Evolutionary conservation across 1,140 invertebrate species (phyloP).

Genomic region (Drosophila equinoxialis): DNA sequence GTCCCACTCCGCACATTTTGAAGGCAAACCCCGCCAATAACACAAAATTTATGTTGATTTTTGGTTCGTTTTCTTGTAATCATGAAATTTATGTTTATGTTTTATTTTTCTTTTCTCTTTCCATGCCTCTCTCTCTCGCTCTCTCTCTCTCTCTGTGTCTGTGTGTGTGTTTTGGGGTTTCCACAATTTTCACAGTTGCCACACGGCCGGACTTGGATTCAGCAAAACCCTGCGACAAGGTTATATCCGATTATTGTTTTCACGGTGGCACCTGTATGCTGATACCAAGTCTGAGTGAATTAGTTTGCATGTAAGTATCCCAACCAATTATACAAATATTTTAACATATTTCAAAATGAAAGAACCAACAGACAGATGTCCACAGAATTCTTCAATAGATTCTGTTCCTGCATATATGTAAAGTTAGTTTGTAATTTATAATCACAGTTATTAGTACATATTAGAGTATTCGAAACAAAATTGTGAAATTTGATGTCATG

Average conservation of each 20-base stretch:
- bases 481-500: no score
- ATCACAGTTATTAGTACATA: no score
- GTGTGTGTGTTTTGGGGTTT: conserved; percentile 1
- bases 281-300: conserved; percentile 89
- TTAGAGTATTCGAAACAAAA: no score
- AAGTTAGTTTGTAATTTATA: no score
- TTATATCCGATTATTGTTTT: conserved; percentile 86
- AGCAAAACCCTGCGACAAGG: conserved; percentile 63
- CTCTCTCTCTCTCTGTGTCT: background rate
- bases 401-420: no score
- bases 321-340: no score
- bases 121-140: background rate
- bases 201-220: conserved; percentile 38
- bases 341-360: no score
- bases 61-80: conserved; percentile 7
- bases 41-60: background rate
- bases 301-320: conserved; percentile 90
- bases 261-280: conserved; percentile 92
- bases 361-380: no score
- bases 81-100: conserved; percentile 20
- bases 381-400: no score
- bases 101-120: conserved; percentile 18
- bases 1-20: conserved; percentile 32
- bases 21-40: conserved; percentile 35
- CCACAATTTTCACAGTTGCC: conserved; percentile 37